Evolutionary conservation across 2,113 vertebrate genomes (phyloP).

Genomic region (Fregetta grallaria): DNA sequence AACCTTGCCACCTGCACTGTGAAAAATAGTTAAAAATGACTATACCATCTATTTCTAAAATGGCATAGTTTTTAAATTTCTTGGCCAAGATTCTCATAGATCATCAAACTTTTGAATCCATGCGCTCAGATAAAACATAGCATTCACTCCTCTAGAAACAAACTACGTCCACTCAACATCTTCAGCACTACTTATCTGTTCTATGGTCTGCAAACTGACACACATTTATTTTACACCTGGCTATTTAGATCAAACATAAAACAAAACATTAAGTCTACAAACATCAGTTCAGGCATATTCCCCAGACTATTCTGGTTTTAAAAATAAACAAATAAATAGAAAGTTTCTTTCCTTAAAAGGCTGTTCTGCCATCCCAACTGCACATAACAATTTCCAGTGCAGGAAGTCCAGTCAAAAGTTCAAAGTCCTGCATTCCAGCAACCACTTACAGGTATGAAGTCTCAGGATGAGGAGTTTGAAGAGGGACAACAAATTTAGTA

Average conservation of each 20-base stretch:
- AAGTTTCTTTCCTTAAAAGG: neutral
- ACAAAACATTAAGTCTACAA: neutral
- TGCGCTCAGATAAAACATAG: accelerated
- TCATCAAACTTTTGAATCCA: neutral
- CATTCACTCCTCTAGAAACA: neutral
- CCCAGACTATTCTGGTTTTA: neutral
- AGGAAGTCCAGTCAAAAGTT: neutral
- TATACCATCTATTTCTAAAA: neutral
- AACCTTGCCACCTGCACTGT: neutral
- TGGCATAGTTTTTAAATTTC: neutral
- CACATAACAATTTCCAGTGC: neutral
- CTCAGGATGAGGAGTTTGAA: neutral
- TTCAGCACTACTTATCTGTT: neutral
- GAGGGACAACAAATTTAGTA: neutral
- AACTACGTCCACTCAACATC: neutral
- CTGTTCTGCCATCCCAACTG: neutral
- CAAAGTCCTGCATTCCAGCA: neutral
- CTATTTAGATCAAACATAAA: neutral
- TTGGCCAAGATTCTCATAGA: neutral
- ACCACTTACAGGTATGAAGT: neutral
- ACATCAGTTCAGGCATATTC: neutral
- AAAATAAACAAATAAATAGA: neutral
- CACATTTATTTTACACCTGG: neutral
- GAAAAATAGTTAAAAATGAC: neutral
- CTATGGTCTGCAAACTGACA: neutral